Evolutionary conservation across 2,113 vertebrate genomes (phyloP).

Genomic region (Callocephalon fimbriatum): DNA sequence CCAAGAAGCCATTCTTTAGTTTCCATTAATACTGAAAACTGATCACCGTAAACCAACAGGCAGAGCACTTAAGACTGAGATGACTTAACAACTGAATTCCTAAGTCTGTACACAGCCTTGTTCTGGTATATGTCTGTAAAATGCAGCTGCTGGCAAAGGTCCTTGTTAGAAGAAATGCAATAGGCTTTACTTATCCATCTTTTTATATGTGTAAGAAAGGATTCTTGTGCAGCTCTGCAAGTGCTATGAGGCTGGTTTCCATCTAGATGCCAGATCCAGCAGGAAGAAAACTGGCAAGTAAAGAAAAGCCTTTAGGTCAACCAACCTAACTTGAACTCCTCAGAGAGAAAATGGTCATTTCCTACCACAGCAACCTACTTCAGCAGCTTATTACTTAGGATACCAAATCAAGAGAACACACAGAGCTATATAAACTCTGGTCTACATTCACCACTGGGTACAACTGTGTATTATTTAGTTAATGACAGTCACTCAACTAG

Average conservation of each 20-base stretch:
- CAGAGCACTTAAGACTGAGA: neutral
- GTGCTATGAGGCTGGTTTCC: neutral
- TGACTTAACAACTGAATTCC: neutral
- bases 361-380: neutral
- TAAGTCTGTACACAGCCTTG: neutral
- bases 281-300: neutral
- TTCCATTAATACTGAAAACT: neutral
- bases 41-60: neutral
- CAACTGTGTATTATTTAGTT: neutral
- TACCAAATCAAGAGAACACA: neutral
- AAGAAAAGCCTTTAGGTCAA: neutral
- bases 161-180: neutral
- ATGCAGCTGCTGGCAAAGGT: neutral
- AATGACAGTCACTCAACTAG: neutral
- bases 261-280: neutral
- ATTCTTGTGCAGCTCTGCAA: neutral
- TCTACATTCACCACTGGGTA: neutral
- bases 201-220: neutral
- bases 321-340: neutral
- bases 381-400: neutral
- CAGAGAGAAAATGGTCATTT: neutral
- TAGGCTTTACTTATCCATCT: neutral
- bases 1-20: neutral
- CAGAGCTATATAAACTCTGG: neutral
- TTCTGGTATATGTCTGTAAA: neutral